phyloP scores from a whole-genome alignment of 1,140 invertebrate species.

The Drosophila takahashii region DNA sequence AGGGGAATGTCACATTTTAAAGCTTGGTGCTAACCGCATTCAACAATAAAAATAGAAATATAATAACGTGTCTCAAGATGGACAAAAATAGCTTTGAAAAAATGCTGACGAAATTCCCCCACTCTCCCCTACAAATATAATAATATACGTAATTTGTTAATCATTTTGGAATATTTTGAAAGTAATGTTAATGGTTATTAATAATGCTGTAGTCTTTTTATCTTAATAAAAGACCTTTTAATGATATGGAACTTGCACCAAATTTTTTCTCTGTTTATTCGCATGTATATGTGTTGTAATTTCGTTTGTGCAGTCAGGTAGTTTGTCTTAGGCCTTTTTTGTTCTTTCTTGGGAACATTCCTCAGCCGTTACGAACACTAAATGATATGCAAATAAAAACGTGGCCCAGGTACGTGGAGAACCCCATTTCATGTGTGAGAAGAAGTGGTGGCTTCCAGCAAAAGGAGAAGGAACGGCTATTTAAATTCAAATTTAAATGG shows the following conservation, averaged over 20 bases:
- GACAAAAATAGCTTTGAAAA: no score
- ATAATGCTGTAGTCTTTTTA: no score
- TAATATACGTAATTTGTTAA: no score
- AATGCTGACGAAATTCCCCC: no score
- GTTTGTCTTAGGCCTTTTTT: slow-evolving; percentile 60
- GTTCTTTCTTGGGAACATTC: slow-evolving; percentile 42
- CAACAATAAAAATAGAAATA: no score
- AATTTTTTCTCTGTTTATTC: slow-evolving; percentile 2
- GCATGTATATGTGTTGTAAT: background rate
- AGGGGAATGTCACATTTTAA: no score
- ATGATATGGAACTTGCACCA: background rate
- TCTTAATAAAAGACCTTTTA: background rate
- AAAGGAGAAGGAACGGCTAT: slow-evolving; percentile 36
- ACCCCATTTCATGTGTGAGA: slow-evolving; percentile 10
- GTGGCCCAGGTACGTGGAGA: slow-evolving; percentile 45
- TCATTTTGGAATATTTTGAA: no score
- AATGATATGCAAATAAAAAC: slow-evolving; percentile 81
- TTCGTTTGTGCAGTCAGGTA: slow-evolving; percentile 45
- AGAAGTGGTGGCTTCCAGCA: background rate
- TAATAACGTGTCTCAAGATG: no score
- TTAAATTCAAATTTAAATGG: slow-evolving; percentile 81
- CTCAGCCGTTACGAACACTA: slow-evolving; percentile 59
- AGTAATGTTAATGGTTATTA: no score
- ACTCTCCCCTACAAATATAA: no score
- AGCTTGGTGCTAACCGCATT: no score